Conservation (phyloP, 2,888 invertebrate species). For the Trilocha varians region DNA sequence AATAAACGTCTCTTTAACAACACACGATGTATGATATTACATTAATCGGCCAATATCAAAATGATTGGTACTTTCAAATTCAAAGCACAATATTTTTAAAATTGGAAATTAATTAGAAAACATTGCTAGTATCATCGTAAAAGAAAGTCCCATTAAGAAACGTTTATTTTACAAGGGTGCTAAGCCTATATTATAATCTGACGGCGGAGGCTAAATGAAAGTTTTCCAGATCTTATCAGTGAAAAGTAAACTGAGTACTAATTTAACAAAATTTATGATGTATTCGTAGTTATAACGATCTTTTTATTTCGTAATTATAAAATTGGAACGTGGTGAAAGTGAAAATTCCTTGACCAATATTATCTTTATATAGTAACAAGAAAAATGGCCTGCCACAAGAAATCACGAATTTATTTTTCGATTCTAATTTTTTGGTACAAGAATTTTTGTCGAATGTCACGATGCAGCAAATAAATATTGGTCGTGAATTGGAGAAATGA, state of each 20-base stretch:
- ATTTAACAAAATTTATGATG: too few species aligned
- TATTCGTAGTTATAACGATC: neutral
- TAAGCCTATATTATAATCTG: too few species aligned
- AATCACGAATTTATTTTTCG: slow-evolving; percentile 50
- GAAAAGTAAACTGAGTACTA: too few species aligned
- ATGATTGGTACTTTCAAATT: too few species aligned
- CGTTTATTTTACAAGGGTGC: slow-evolving; percentile 4
- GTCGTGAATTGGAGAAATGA: slow-evolving; percentile 61
- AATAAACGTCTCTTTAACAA: slow-evolving; percentile 28
- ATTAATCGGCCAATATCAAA: too few species aligned
- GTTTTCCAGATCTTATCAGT: too few species aligned
- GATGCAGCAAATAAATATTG: slow-evolving; percentile 67
- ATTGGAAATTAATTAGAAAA: neutral
- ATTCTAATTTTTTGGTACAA: slow-evolving; percentile 57
- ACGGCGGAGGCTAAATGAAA: too few species aligned
- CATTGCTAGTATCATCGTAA: neutral
- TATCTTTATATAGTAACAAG: slow-evolving; percentile 56
- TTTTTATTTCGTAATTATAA: slow-evolving; percentile 4
- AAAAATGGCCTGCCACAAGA: slow-evolving; percentile 53
- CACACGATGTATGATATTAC: slow-evolving; percentile 1
- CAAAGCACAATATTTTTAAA: too few species aligned
- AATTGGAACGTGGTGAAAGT: slow-evolving; percentile 13
- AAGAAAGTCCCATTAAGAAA: neutral
- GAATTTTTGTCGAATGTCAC: slow-evolving; percentile 60
- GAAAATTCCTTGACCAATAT: slow-evolving; percentile 51